These are phyloP conservation scores for Hippoglossus stenolepis DNA, from an alignment of 2,113 vertebrate genomes.

Conservation along the genomic window DNA sequence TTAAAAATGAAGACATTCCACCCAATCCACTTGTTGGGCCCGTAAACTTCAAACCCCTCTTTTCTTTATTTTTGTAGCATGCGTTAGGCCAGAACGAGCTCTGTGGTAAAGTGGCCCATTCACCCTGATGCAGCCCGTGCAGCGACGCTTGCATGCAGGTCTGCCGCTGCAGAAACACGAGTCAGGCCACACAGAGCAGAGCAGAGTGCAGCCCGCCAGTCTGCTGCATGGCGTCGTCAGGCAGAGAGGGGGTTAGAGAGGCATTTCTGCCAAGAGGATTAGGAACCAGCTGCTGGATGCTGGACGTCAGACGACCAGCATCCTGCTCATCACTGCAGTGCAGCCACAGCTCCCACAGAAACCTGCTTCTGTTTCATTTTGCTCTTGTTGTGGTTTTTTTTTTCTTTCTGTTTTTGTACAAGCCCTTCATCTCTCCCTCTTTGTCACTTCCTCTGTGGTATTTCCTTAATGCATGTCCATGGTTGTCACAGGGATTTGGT, in stretches of 20 bases:
- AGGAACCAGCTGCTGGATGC: constrained; percentile 78
- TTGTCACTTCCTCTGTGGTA: constrained; percentile 33
- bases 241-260: constrained; percentile 72
- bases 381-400: background rate
- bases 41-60: background rate
- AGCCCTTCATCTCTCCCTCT: background rate
- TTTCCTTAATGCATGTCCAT: constrained; percentile 62
- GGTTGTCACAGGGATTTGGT: constrained; percentile 69
- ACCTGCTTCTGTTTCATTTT: constrained; percentile 24
- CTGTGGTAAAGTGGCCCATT: constrained; percentile 21
- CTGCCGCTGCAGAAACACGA: background rate
- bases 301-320: constrained; percentile 61
- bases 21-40: background rate
- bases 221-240: constrained; percentile 60
- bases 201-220: constrained; percentile 51
- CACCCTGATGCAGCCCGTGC: constrained; percentile 12
- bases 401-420: background rate
- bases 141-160: background rate
- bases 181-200: constrained; percentile 33
- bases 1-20: background rate
- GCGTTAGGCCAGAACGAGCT: background rate
- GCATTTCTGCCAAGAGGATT: constrained; percentile 82
- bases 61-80: background rate
- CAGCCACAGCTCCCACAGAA: constrained; percentile 32
- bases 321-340: constrained; percentile 43